Conservation (phyloP, 2,888 invertebrate genomes). For the Teleiodes luculella region DNA sequence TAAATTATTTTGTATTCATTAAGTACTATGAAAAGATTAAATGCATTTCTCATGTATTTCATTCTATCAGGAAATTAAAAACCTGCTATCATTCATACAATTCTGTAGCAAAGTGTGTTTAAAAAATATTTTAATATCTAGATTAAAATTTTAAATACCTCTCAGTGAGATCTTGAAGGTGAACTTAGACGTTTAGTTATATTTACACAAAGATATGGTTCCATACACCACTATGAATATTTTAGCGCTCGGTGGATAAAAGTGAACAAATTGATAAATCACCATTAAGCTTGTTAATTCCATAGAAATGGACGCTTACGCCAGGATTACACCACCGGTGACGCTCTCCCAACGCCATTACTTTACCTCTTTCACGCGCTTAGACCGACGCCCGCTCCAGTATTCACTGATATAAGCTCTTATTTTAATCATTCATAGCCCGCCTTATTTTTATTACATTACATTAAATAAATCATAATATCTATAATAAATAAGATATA, state of each 20-base stretch:
- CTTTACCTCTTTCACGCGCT: conserved; percentile 21
- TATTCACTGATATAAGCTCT: background rate
- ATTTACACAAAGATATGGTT: no score
- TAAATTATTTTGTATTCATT: no score
- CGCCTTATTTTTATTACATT: background rate
- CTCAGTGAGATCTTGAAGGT: no score
- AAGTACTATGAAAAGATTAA: no score
- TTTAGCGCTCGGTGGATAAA: conserved; percentile 1
- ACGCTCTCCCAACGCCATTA: conserved; percentile 21
- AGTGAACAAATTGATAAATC: conserved; percentile 62
- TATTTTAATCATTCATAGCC: background rate
- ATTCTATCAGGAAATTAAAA: no score
- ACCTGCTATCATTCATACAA: no score
- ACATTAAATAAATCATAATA: background rate
- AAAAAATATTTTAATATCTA: no score
- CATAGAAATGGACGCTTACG: conserved; percentile 56
- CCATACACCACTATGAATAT: background rate
- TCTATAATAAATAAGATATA: background rate
- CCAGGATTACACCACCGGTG: conserved; percentile 44
- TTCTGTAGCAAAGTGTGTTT: no score
- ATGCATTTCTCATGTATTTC: no score
- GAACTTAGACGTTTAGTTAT: no score
- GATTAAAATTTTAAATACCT: no score
- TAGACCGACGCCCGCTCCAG: conserved; percentile 9
- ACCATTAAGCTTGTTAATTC: conserved; percentile 58